These are phyloP conservation scores for Zonitis immaculata DNA, from an alignment of 2,888 invertebrate species.

Conservation along the genomic window DNA sequence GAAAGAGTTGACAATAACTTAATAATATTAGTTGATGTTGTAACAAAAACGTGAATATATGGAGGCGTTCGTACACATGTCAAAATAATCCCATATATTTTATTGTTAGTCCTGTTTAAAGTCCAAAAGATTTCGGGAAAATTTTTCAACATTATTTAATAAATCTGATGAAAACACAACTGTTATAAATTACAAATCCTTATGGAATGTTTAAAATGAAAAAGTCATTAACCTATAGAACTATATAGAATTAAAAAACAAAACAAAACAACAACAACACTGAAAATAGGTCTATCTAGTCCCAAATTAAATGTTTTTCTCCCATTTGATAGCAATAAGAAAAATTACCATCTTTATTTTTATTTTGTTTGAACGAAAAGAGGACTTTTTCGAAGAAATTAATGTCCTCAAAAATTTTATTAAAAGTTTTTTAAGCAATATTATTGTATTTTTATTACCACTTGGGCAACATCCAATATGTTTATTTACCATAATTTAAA, in stretches of 20 bases:
- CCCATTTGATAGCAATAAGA: slow-evolving; percentile 7
- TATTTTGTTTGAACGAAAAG: neutral
- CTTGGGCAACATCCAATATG: neutral
- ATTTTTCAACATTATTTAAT: slow-evolving; percentile 15
- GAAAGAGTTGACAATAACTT: neutral
- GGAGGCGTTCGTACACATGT: neutral
- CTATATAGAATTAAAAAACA: slow-evolving; percentile 7
- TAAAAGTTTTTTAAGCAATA: neutral
- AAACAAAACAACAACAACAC: too few species aligned
- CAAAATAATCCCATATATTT: neutral
- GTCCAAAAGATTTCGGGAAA: neutral
- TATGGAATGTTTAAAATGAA: slow-evolving; percentile 26
- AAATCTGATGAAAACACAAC: slow-evolving; percentile 24
- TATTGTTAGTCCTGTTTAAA: neutral
- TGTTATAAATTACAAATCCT: slow-evolving; percentile 31
- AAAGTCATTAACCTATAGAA: slow-evolving; percentile 32
- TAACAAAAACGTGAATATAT: neutral
- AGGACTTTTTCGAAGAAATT: neutral
- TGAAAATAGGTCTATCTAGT: slow-evolving; percentile 29
- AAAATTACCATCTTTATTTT: too few species aligned
- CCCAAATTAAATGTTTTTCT: slow-evolving; percentile 5
- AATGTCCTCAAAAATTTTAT: neutral
- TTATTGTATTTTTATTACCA: neutral
- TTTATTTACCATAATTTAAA: neutral
- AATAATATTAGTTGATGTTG: neutral